Evolutionary conservation across 1,140 invertebrate species (phyloP).

Genomic region (Leptonema lineaticorne): DNA sequence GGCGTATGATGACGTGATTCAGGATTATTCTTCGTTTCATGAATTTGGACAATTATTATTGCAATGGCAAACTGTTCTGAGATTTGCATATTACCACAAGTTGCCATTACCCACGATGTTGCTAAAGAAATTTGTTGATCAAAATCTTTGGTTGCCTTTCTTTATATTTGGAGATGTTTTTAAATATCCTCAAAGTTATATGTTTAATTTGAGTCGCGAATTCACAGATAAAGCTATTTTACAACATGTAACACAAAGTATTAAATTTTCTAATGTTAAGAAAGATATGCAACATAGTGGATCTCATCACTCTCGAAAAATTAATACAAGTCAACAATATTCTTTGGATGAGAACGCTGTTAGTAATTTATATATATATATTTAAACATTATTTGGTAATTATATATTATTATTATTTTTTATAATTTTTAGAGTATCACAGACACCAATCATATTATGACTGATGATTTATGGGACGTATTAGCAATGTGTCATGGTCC

Average conservation of each 20-base stretch:
- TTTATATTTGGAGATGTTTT: conserved; percentile 63
- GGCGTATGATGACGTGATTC: conserved; percentile 26
- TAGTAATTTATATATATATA: background rate
- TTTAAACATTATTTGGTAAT: background rate
- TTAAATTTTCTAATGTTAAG: conserved; percentile 48
- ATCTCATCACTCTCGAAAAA: background rate
- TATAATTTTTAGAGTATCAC: background rate
- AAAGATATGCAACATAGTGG: background rate
- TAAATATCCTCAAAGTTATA: conserved; percentile 61
- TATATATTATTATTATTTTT: background rate
- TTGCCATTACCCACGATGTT: conserved; percentile 57
- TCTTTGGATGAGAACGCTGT: background rate
- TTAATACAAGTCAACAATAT: background rate
- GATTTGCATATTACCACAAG: conserved; percentile 60
- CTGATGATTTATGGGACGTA: conserved; percentile 61
- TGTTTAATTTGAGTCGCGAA: conserved; percentile 55
- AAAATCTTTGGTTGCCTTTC: conserved; percentile 66
- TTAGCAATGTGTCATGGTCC: conserved; percentile 66
- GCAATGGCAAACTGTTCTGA: conserved; percentile 61
- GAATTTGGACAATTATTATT: conserved; percentile 45
- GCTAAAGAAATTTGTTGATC: conserved; percentile 56
- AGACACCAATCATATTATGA: conserved; percentile 44
- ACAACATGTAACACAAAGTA: conserved; percentile 58
- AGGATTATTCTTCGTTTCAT: conserved; percentile 13
- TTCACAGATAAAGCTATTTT: conserved; percentile 56